Conservation (phyloP, 2,797 vertebrate genomes). For the Platyrinchus mystaceus region DNA sequence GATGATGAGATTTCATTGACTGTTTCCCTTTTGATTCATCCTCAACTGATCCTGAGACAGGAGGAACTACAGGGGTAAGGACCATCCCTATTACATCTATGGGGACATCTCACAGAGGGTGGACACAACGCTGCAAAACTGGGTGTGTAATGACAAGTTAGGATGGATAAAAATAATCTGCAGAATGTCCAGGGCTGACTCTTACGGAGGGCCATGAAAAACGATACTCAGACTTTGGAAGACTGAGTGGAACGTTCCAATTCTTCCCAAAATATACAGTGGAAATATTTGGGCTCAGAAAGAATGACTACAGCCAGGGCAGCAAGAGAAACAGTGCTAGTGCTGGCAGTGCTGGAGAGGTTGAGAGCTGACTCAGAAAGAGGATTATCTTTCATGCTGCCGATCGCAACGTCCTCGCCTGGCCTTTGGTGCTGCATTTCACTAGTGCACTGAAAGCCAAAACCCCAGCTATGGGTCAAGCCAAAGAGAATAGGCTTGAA, state of each 20-base stretch:
- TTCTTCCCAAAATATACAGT: conserved; percentile 51
- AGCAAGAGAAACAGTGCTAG: neutral
- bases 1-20: neutral
- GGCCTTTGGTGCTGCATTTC: conserved; percentile 17
- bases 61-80: neutral
- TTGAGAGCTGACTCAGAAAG: conserved; percentile 34
- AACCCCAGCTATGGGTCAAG: neutral
- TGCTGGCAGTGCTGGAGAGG: neutral
- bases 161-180: conserved; percentile 17
- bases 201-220: neutral
- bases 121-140: neutral
- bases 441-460: neutral
- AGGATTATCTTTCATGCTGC: neutral
- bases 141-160: fast-evolving
- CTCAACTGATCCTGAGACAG: neutral
- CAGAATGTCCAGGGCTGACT: neutral
- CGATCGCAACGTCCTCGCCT: neutral
- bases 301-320: neutral
- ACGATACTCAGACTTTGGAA: conserved; percentile 20
- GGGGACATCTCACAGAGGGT: neutral
- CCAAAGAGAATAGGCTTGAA: neutral
- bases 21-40: neutral
- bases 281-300: conserved; percentile 40
- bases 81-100: neutral
- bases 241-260: conserved; percentile 12